A percentile compares a stretch with the other conserved stretches of the same genome.
These are phyloP conservation scores for Cyrtorhinus lividipennis DNA, from an alignment of 1,140 invertebrate genomes.

Conservation along the genomic window DNA sequence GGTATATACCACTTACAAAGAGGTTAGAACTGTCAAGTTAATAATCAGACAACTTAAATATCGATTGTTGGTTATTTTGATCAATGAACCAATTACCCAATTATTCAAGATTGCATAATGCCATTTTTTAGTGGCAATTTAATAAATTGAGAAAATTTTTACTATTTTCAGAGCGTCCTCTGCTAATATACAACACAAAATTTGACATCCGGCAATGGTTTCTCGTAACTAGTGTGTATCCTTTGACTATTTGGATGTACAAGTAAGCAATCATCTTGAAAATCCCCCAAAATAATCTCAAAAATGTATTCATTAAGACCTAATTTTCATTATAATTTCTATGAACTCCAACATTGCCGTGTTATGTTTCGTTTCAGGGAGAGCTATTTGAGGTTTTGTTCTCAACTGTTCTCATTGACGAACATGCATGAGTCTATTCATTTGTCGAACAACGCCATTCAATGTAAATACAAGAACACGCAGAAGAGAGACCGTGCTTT, in stretches of 20 bases:
- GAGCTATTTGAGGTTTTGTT: conserved; percentile 83
- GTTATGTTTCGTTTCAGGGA: conserved; percentile 39
- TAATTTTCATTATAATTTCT: no score
- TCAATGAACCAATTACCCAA: no score
- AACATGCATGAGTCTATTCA: conserved; percentile 87
- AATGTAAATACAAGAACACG: conserved; percentile 54
- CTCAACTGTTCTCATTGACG: conserved; percentile 73
- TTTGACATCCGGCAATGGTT: conserved; percentile 92
- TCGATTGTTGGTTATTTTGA: no score
- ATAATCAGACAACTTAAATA: no score
- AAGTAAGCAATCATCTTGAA: conserved; percentile 43
- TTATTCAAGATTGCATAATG: no score
- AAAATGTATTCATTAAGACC: background rate
- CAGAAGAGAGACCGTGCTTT: conserved; percentile 59
- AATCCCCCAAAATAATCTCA: background rate
- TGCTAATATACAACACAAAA: conserved; percentile 80
- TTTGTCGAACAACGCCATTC: conserved; percentile 84
- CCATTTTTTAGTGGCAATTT: no score
- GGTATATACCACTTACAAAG: no score
- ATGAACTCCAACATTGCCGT: no score
- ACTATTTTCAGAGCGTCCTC: conserved; percentile 57
- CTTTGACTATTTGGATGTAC: conserved; percentile 88
- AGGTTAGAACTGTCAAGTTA: no score
- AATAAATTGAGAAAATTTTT: no score
- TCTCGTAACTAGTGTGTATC: conserved; percentile 74